phyloP scores from a whole-genome alignment of 53 echinoderm and acorn worm species.

The Luidia sarsii region DNA sequence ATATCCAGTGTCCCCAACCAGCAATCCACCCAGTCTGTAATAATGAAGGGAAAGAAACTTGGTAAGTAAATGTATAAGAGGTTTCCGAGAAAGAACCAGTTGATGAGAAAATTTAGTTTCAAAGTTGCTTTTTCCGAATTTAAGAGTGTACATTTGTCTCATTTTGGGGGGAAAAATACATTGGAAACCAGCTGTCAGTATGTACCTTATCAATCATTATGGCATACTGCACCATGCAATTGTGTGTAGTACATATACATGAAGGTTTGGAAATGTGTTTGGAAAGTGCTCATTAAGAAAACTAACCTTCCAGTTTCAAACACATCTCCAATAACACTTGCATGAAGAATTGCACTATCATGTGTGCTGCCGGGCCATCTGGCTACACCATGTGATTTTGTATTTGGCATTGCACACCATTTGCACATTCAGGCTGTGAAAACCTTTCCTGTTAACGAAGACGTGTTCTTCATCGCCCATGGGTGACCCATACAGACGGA shows the following conservation, averaged over 20 bases:
- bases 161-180: no score
- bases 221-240: no score
- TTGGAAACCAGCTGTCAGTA: no score
- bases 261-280: not conserved
- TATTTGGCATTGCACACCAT: not conserved
- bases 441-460: not conserved
- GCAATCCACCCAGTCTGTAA: conserved; percentile 5
- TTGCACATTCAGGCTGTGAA: not conserved
- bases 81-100: no score
- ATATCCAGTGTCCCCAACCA: conserved; percentile 44
- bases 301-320: conserved; percentile 1
- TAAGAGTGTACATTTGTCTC: no score
- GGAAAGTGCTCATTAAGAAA: no score
- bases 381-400: not conserved
- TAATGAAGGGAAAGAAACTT: no score
- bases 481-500: not conserved
- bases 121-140: no score
- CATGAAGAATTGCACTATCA: conserved; percentile 13
- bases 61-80: no score
- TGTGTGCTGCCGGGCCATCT: conserved; percentile 13
- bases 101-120: no score
- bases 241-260: no score
- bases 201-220: no score
- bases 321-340: conserved; percentile 3
- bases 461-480: conserved; percentile 5